These are phyloP conservation scores for Noctuana brunneofusca DNA, from an alignment of 2,888 invertebrate species.

Conservation along the genomic window DNA sequence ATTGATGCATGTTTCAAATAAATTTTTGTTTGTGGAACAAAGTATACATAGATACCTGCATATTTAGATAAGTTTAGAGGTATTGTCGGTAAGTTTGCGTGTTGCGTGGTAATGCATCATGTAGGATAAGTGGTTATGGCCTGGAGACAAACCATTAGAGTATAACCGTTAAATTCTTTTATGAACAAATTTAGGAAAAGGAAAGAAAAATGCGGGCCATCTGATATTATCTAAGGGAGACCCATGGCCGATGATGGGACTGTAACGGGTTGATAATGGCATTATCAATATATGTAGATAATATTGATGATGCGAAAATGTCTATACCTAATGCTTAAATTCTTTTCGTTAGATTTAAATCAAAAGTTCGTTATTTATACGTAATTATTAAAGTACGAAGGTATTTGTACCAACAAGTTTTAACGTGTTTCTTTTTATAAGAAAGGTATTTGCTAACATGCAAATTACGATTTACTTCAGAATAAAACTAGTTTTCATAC, in stretches of 20 bases:
- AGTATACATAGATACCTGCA: too few relatives aligned
- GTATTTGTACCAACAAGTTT: too few relatives aligned
- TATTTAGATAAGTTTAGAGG: conserved; percentile 14
- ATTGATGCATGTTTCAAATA: conserved; percentile 6
- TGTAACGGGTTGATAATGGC: too few relatives aligned
- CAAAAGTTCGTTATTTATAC: too few relatives aligned
- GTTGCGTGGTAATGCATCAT: conserved; percentile 17
- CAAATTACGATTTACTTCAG: neutral
- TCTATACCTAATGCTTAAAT: too few relatives aligned
- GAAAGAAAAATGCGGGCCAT: neutral
- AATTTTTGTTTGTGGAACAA: conserved; percentile 4
- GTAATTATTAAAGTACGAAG: too few relatives aligned
- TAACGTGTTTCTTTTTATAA: too few relatives aligned
- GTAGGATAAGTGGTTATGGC: conserved; percentile 5
- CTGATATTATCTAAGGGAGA: too few relatives aligned
- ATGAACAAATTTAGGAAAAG: neutral
- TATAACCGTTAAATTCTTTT: neutral
- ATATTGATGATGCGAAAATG: too few relatives aligned
- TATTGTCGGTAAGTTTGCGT: conserved; percentile 13
- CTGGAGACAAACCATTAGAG: neutral
- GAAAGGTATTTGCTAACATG: neutral
- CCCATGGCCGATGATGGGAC: too few relatives aligned
- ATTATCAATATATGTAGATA: too few relatives aligned
- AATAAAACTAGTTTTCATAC: neutral
- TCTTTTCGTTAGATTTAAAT: too few relatives aligned